Evolutionary conservation across 2,113 vertebrate genomes (phyloP).

Genomic region (Microtus richardsoni): DNA sequence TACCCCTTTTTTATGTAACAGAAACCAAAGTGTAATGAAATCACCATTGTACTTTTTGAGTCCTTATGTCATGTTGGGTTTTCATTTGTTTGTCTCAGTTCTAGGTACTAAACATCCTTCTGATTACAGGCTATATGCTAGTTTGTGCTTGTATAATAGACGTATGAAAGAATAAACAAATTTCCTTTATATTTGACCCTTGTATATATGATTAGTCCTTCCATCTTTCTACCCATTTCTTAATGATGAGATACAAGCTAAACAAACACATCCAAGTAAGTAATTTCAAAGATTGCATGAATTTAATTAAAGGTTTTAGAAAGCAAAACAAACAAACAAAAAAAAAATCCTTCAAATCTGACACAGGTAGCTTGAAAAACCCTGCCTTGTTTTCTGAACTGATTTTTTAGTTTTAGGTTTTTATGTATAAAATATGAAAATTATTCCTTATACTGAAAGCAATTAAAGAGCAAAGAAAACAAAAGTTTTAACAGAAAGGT

Average conservation of each 20-base stretch:
- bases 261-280: not conserved
- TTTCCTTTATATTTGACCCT: not conserved
- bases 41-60: not conserved
- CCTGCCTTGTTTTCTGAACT: conserved; percentile 50
- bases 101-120: not conserved
- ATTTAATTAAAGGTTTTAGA: not conserved
- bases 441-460: conserved; percentile 25
- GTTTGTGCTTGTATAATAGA: not conserved
- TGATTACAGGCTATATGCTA: not conserved
- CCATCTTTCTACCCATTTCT: not conserved
- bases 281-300: not conserved
- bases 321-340: not conserved
- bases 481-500: not conserved
- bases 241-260: not conserved
- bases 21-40: not conserved
- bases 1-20: not conserved
- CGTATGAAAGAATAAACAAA: not conserved
- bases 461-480: not conserved
- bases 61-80: not conserved
- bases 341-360: not conserved
- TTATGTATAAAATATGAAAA: not conserved
- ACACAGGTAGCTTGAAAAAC: conserved; percentile 1
- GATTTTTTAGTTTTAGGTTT: not conserved
- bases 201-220: not conserved
- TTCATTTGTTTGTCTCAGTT: not conserved